Evolutionary conservation across 2,113 vertebrate genomes (phyloP), one percentile per base, ranked within the genome.

Genomic region (Peromyscus polionotus): DNA sequence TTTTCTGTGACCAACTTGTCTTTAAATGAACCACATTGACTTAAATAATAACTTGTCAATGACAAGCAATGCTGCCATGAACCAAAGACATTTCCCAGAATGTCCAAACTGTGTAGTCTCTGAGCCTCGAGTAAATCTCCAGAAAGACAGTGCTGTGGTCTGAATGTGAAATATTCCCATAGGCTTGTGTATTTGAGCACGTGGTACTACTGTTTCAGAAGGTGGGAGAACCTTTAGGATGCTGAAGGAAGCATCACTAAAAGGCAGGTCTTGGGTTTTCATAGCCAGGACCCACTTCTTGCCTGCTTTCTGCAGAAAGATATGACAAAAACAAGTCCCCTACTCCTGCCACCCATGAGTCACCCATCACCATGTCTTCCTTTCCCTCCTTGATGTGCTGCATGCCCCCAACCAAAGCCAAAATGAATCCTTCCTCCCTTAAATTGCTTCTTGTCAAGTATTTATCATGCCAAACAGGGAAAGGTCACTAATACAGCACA

Each of bases 1-100:
- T 72, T 26, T 17, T n/a, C 17, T 68, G 22, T 80, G 36, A 36
- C 31, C 31, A 76, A 36, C 16, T 81, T 76, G n/a, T 20, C 72
- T 89, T 93, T 86, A 61, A 76, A 72, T 54, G 54, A 57, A 76
- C n/a, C 33, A 22, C 2, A 4, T 0, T 63, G 39, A 54, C 51
- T 80, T 81, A n/a, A 96, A 51, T 45, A 91, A 70, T 93, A 48
- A 95, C 11, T 65, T 63, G 39, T 33, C 42, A 36, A 36, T 76
- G 73, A 7, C 42, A 79, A n/a, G 20, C 31, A n/a, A 68, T 1
- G n/a, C 36, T 54, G 19, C 1, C 14, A 81, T 36, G n/a, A 92
- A 68, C 42, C 39, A 84, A 93, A 13, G 39, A 61, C 33, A 20
- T 5, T 51, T 26, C 36, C 48, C 20, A 88, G 81, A 92, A 42